A percentile compares a stretch with the other conserved stretches of the same genome.
These are phyloP conservation scores for Gobio occitaniae DNA, from an alignment of 2,797 vertebrate genomes.

Conservation along the genomic window DNA sequence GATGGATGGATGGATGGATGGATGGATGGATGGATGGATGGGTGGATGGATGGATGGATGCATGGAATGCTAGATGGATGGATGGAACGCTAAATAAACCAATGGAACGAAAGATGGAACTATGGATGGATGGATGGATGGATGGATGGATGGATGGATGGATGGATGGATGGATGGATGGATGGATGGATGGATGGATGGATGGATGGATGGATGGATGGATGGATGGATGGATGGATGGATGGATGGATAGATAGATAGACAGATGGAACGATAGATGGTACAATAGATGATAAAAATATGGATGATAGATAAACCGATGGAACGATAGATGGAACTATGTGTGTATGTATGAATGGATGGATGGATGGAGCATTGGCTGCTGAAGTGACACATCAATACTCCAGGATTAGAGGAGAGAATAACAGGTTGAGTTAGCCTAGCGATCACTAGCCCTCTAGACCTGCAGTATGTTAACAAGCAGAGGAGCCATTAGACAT, in stretches of 20 bases:
- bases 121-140: background rate
- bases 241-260: too few relatives aligned
- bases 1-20: background rate
- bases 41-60: background rate
- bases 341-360: background rate
- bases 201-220: too few relatives aligned
- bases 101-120: too few relatives aligned
- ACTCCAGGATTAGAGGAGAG: background rate
- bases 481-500: background rate
- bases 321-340: too few relatives aligned
- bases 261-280: too few relatives aligned
- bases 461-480: constrained; percentile 17
- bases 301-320: too few relatives aligned
- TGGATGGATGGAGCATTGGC: background rate
- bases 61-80: too few relatives aligned
- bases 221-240: too few relatives aligned
- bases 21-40: background rate
- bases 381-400: background rate
- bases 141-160: background rate
- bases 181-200: too few relatives aligned
- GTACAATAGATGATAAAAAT: too few relatives aligned
- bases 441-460: background rate
- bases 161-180: too few relatives aligned
- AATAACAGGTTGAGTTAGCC: background rate
- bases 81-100: too few relatives aligned